A percentile compares a stretch with the other conserved stretches of the same genome.
Conservation (phyloP, 2,888 invertebrate genomes). For the Xestia rhomboidea region DNA sequence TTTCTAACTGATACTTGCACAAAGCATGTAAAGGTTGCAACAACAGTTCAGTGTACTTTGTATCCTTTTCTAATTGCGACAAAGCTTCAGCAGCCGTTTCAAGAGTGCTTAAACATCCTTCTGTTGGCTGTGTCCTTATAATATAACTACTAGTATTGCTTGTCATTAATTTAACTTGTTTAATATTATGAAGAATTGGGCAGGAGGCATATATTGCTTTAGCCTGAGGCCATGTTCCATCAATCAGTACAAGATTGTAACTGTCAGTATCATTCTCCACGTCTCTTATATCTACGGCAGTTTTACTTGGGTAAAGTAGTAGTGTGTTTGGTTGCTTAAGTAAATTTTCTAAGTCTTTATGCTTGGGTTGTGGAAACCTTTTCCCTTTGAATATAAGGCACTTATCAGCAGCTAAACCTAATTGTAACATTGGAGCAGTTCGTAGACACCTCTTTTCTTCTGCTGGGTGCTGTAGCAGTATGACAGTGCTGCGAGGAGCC, state of each 20-base stretch:
- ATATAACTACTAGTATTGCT: conserved; percentile 95
- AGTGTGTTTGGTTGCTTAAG: conserved; percentile 93
- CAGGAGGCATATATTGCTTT: conserved; percentile 97
- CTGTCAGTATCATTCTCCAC: conserved; percentile 84
- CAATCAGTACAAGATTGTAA: conserved; percentile 95
- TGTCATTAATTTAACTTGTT: conserved; percentile 95
- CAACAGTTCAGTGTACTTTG: conserved; percentile 92
- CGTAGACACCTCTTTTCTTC: conserved; percentile 97
- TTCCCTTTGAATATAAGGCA: conserved; percentile 96
- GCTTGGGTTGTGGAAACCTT: conserved; percentile 94
- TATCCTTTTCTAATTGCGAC: conserved; percentile 93
- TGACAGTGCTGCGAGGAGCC: conserved; percentile 92
- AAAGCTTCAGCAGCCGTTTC: conserved; percentile 96
- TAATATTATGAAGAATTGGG: conserved; percentile 93
- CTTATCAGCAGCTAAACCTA: conserved; percentile 93
- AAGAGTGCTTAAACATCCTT: conserved; percentile 97
- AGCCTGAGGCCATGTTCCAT: conserved; percentile 99
- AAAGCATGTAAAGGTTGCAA: conserved; percentile 95
- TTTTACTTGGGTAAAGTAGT: conserved; percentile 95
- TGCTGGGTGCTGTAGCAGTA: conserved; percentile 97
- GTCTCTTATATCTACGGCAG: conserved; percentile 92
- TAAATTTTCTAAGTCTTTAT: conserved; percentile 92
- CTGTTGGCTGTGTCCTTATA: conserved; percentile 98
- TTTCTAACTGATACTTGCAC: conserved; percentile 96
- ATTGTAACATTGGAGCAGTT: conserved; percentile 96